phyloP scores from a whole-genome alignment of 2,113 vertebrate genomes.

The Oreotrochilus melanogaster region DNA sequence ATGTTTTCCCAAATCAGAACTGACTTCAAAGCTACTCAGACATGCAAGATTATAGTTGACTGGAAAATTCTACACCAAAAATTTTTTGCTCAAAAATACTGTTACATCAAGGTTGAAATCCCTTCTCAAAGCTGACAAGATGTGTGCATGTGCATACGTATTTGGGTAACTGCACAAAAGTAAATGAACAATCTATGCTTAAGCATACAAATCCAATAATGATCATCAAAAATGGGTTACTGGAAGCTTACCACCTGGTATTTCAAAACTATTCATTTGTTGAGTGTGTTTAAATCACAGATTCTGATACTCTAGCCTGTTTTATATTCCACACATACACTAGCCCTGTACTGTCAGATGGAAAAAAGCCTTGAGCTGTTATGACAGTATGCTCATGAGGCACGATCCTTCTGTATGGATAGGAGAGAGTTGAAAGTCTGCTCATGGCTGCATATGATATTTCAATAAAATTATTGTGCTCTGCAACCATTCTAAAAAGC shows the following conservation, averaged over 20 bases:
- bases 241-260: neutral
- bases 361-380: neutral
- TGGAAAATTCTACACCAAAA: conserved; percentile 23
- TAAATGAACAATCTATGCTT: neutral
- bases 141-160: neutral
- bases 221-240: neutral
- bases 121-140: conserved; percentile 4
- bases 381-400: neutral
- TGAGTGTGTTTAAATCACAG: neutral
- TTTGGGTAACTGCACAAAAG: neutral
- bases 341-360: neutral
- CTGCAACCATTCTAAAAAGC: neutral
- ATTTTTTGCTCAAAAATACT: conserved; percentile 14
- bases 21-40: conserved; percentile 7
- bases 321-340: neutral
- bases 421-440: neutral
- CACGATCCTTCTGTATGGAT: neutral
- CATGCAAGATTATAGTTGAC: neutral
- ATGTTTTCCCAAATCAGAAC: neutral
- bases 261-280: neutral
- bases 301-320: neutral
- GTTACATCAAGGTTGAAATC: neutral
- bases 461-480: neutral
- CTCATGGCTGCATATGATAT: neutral
- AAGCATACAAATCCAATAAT: neutral